A percentile compares a stretch with the other conserved stretches of the same genome.
These are phyloP conservation scores for Drosophila mojavensis DNA, from an alignment of 1,140 invertebrate genomes.

Conservation along the genomic window DNA sequence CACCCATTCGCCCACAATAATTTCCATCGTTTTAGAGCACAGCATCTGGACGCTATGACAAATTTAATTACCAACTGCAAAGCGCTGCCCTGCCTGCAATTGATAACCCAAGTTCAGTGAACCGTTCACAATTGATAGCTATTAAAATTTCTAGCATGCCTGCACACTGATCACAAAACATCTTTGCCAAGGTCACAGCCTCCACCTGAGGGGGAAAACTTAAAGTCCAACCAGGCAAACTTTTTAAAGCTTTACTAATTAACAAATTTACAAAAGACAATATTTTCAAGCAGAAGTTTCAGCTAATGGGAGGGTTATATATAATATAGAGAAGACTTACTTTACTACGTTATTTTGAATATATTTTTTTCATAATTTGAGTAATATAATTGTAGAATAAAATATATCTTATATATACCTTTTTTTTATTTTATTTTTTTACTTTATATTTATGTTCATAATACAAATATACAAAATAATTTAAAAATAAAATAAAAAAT, in stretches of 20 bases:
- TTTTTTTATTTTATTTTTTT: too few relatives aligned
- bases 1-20: neutral
- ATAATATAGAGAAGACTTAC: neutral
- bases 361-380: too few relatives aligned
- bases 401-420: too few relatives aligned
- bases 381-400: too few relatives aligned
- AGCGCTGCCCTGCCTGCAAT: slow-evolving; percentile 42
- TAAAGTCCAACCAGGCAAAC: slow-evolving; percentile 16
- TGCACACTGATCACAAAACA: slow-evolving; percentile 27
- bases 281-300: neutral
- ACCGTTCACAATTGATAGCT: slow-evolving; percentile 57
- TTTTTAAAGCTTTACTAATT: slow-evolving; percentile 28
- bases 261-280: slow-evolving; percentile 9
- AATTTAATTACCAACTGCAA: slow-evolving; percentile 74
- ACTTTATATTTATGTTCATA: too few relatives aligned
- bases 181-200: slow-evolving; percentile 49
- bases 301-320: too few relatives aligned
- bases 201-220: slow-evolving; percentile 7
- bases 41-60: slow-evolving; percentile 62
- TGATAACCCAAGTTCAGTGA: slow-evolving; percentile 71
- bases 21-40: slow-evolving; percentile 22
- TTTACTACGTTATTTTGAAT: neutral
- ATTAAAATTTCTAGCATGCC: slow-evolving; percentile 68
- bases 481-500: too few relatives aligned
- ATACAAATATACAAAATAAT: too few relatives aligned